Evolutionary conservation across 2,888 invertebrate genomes (phyloP).

Genomic region (Drosophila birchii): DNA sequence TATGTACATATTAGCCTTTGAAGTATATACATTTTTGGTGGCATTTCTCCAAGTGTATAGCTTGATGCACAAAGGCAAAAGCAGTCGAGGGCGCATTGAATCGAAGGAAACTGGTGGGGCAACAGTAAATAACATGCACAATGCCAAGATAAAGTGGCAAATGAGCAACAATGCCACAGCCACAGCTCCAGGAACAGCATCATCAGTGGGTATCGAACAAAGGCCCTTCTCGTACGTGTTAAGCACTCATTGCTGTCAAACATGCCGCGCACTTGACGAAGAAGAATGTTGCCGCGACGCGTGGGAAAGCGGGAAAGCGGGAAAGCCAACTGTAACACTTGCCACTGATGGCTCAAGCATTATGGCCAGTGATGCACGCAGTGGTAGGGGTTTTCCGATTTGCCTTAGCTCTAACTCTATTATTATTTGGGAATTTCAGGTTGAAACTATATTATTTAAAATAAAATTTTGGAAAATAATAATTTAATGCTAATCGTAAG

Average conservation of each 20-base stretch:
- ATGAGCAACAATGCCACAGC: conserved; percentile 55
- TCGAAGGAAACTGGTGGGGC: conserved; percentile 46
- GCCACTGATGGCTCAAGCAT: conserved; percentile 54
- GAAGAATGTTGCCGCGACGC: conserved; percentile 71
- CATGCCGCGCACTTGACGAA: conserved; percentile 71
- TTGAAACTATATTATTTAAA: background rate
- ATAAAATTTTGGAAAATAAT: background rate
- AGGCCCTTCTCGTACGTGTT: conserved; percentile 76
- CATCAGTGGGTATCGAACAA: conserved; percentile 67
- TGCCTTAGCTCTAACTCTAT: background rate
- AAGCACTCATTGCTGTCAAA: conserved; percentile 79
- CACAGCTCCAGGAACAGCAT: conserved; percentile 30
- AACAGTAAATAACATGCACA: conserved; percentile 74
- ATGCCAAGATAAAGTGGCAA: conserved; percentile 76
- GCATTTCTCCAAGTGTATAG: background rate
- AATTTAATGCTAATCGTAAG: too few relatives aligned
- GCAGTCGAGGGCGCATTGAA: conserved; percentile 48
- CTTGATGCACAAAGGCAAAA: conserved; percentile 46
- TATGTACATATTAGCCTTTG: too few relatives aligned
- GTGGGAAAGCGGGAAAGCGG: conserved; percentile 68
- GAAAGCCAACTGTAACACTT: conserved; percentile 62
- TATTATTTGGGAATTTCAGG: background rate
- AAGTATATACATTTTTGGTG: too few relatives aligned
- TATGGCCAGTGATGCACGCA: conserved; percentile 15
- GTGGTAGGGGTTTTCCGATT: background rate